Conservation (phyloP, 2,113 vertebrate genomes). For the Channa maculata region DNA sequence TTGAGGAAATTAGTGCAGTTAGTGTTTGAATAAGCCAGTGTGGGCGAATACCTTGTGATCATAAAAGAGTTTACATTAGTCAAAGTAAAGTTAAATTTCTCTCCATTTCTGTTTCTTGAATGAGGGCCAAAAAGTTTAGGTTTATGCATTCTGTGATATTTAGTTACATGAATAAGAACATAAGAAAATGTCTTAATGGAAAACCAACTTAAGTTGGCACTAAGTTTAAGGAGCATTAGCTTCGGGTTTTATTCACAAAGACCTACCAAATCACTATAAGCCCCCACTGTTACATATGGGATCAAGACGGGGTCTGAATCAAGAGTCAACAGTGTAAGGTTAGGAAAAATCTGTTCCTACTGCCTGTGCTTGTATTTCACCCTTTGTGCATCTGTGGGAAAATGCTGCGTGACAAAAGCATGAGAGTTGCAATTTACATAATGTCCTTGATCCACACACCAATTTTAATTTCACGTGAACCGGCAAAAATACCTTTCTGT, state of each 20-base stretch:
- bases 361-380: constrained; percentile 16
- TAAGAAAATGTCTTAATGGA: background rate
- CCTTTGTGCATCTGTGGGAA: constrained; percentile 11
- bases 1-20: constrained; percentile 24
- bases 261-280: constrained; percentile 7
- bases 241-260: constrained; percentile 21
- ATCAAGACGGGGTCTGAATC: constrained; percentile 25
- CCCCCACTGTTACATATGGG: constrained; percentile 10
- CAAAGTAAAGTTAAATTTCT: constrained; percentile 28
- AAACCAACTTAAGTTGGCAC: background rate
- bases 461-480: background rate
- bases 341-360: constrained; percentile 19
- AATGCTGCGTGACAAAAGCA: background rate
- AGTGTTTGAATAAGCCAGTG: constrained; percentile 3
- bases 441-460: background rate
- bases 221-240: constrained; percentile 17
- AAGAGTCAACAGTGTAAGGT: constrained; percentile 17
- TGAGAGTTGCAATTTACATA: background rate
- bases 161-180: background rate
- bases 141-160: constrained; percentile 1
- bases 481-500: background rate
- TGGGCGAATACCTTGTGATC: constrained; percentile 32
- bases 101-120: constrained; percentile 12
- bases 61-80: constrained; percentile 33
- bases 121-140: background rate